phyloP scores from a whole-genome alignment of 2,797 vertebrate genomes.

The Crocodylus rhombifer region DNA sequence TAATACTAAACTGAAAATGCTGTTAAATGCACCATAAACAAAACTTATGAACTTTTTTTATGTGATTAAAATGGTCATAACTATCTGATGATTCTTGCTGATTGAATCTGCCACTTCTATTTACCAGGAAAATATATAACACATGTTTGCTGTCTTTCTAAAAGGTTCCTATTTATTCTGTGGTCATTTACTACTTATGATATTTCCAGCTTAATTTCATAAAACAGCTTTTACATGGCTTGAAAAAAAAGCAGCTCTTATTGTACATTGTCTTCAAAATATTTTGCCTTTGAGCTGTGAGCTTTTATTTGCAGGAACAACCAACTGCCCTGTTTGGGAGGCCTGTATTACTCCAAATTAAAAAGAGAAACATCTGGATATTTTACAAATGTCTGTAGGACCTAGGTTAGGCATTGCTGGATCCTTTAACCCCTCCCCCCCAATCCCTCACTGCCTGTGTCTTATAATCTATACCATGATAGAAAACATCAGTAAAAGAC shows the following conservation, averaged over 20 bases:
- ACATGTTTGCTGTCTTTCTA: constrained; percentile 88
- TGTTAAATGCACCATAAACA: constrained; percentile 87
- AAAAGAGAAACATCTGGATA: constrained; percentile 78
- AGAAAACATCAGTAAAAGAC: constrained; percentile 56
- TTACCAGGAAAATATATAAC: constrained; percentile 98
- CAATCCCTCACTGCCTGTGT: constrained; percentile 49
- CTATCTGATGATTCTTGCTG: constrained; percentile 93
- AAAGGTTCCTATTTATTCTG: constrained; percentile 86
- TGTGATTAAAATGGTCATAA: constrained; percentile 94
- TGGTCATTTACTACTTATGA: constrained; percentile 85
- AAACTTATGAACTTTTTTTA: constrained; percentile 89
- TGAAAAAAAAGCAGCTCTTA: constrained; percentile 70
- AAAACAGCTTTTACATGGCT: constrained; percentile 83
- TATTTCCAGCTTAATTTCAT: constrained; percentile 86
- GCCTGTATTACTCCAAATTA: constrained; percentile 71
- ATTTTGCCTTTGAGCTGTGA: constrained; percentile 80
- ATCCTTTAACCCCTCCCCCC: constrained; percentile 45
- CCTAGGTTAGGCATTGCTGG: constrained; percentile 38
- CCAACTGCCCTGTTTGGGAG: constrained; percentile 61
- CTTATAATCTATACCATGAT: background rate
- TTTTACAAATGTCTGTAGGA: constrained; percentile 46
- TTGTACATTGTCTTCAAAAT: constrained; percentile 82
- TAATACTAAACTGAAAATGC: constrained; percentile 70
- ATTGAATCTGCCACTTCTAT: constrained; percentile 97
- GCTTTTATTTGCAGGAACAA: constrained; percentile 79